Evolutionary conservation across 2,888 invertebrate species (phyloP).

Genomic region (Cetonia aurata): DNA sequence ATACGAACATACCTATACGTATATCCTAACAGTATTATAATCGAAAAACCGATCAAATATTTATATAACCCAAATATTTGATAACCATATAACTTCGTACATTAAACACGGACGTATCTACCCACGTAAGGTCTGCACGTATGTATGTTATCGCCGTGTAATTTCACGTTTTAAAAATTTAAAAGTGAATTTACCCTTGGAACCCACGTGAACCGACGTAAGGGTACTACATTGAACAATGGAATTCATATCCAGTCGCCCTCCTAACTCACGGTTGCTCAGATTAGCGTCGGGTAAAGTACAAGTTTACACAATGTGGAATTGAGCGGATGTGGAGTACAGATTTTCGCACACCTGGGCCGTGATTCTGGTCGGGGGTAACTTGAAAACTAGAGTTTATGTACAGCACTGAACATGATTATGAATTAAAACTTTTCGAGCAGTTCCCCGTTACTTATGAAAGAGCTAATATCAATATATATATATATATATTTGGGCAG

Average conservation of each 20-base stretch:
- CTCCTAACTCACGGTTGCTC: slow-evolving; percentile 40
- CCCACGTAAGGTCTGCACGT: slow-evolving; percentile 1
- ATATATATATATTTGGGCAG: too few species aligned
- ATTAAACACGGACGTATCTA: slow-evolving; percentile 4
- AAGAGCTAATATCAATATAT: not conserved
- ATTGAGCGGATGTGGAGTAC: slow-evolving; percentile 45
- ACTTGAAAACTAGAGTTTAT: slow-evolving; percentile 51
- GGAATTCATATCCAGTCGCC: slow-evolving; percentile 52
- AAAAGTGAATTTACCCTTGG: slow-evolving; percentile 54
- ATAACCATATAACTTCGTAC: slow-evolving; percentile 24
- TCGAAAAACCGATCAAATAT: slow-evolving; percentile 41
- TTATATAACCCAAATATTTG: slow-evolving; percentile 40
- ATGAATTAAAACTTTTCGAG: slow-evolving; percentile 39
- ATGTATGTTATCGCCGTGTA: slow-evolving; percentile 37
- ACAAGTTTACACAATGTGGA: slow-evolving; percentile 1
- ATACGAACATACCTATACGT: not conserved
- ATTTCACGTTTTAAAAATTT: slow-evolving; percentile 47
- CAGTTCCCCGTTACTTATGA: not conserved
- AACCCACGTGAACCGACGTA: slow-evolving; percentile 54
- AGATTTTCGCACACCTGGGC: slow-evolving; percentile 56
- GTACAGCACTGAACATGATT: slow-evolving; percentile 51
- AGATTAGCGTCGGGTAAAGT: not conserved
- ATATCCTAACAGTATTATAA: slow-evolving; percentile 12
- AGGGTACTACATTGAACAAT: slow-evolving; percentile 53
- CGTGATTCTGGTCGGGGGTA: slow-evolving; percentile 53